Evolutionary conservation across 2,797 vertebrate genomes (phyloP).

Genomic region (Graptemys geographica): DNA sequence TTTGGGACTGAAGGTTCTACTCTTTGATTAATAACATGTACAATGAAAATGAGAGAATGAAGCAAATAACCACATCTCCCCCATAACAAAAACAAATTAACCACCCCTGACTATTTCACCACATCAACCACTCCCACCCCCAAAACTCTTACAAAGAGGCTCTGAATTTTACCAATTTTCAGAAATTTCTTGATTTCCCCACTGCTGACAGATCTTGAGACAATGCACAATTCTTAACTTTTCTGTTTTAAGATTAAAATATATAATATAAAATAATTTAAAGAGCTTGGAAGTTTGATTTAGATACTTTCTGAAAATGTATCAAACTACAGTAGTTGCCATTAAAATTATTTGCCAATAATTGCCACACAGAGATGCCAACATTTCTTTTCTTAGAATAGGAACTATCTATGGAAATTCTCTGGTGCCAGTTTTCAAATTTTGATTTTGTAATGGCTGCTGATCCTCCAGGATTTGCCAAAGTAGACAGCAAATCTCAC

Average conservation of each 20-base stretch:
- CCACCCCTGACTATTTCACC: background rate
- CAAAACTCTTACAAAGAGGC: background rate
- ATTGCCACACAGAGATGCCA: background rate
- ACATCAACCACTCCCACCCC: background rate
- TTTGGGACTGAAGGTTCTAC: background rate
- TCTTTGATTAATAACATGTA: background rate
- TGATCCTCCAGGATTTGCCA: background rate
- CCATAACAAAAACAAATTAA: background rate
- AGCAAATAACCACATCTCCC: background rate
- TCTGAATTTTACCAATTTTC: background rate
- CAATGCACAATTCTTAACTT: background rate
- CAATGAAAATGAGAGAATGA: background rate
- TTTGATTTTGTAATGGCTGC: background rate
- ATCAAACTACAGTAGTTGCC: background rate
- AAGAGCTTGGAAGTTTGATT: background rate
- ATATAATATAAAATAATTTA: background rate
- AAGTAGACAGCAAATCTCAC: background rate
- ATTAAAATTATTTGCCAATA: background rate
- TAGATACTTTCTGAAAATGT: background rate
- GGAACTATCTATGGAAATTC: background rate
- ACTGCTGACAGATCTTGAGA: background rate
- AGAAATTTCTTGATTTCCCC: background rate
- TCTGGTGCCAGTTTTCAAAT: fast-evolving
- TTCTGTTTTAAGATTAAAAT: background rate
- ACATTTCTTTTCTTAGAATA: background rate